phyloP scores from a whole-genome alignment of 2,888 invertebrate genomes.

The Andrena bicolor region DNA sequence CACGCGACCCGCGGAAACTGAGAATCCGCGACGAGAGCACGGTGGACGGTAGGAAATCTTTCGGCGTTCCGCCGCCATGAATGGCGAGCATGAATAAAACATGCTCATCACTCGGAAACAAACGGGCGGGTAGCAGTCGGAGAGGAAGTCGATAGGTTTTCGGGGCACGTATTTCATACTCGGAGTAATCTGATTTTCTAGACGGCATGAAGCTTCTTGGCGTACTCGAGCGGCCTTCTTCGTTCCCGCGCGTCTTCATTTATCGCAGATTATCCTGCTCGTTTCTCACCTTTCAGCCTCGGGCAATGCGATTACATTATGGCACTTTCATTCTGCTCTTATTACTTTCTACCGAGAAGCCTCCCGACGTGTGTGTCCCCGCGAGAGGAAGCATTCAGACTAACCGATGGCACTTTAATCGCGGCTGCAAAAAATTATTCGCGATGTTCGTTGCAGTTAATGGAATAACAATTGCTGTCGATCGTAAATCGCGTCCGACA shows the following conservation, averaged over 20 bases:
- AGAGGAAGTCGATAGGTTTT: slow-evolving; percentile 51
- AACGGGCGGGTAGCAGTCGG: slow-evolving; percentile 4
- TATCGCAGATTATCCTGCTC: background rate
- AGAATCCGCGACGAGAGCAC: slow-evolving; percentile 32
- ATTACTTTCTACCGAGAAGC: background rate
- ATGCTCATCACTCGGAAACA: slow-evolving; percentile 48
- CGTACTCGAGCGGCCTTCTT: background rate
- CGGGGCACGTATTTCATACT: slow-evolving; percentile 60
- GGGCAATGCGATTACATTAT: background rate
- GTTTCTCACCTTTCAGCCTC: background rate
- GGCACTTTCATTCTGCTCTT: slow-evolving; percentile 2
- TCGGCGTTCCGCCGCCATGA: slow-evolving; percentile 37
- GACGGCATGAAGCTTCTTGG: slow-evolving; percentile 15
- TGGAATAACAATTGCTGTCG: background rate
- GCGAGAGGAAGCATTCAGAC: background rate
- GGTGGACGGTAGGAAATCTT: slow-evolving; percentile 54
- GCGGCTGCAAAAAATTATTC: background rate
- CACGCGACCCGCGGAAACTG: slow-evolving; percentile 17
- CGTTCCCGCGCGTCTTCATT: slow-evolving; percentile 24
- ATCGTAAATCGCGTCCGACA: slow-evolving; percentile 6
- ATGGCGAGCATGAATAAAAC: slow-evolving; percentile 68
- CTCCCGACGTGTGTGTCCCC: background rate
- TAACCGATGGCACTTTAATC: background rate
- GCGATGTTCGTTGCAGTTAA: background rate
- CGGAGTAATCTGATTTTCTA: slow-evolving; percentile 51